A percentile compares a stretch with the other conserved stretches of the same genome.
Conservation (phyloP, 2,113 vertebrate genomes). For the Pleuronectes platessa region DNA sequence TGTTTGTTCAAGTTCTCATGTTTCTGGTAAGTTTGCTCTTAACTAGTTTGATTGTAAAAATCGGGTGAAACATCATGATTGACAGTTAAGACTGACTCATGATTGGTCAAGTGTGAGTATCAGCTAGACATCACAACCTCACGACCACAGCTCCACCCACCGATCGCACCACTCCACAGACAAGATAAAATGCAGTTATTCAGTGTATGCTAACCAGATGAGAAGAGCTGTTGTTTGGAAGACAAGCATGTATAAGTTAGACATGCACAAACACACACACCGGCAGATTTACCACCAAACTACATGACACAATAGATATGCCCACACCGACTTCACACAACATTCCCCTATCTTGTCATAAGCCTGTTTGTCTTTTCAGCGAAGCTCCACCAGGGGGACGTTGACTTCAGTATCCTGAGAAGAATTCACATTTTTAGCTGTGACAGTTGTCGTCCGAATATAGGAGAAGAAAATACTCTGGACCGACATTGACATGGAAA, state of each 20-base stretch:
- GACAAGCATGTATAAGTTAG: not conserved
- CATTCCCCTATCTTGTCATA: not conserved
- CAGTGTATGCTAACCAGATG: no score
- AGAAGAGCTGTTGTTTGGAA: not conserved
- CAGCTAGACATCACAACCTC: no score
- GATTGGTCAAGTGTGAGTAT: no score
- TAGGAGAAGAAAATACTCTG: conserved; percentile 6
- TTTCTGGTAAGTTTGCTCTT: no score
- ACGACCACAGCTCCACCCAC: no score
- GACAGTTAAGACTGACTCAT: no score
- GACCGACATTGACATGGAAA: not conserved
- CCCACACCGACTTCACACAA: not conserved
- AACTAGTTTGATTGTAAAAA: no score
- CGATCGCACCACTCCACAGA: no score
- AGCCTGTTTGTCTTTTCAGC: not conserved
- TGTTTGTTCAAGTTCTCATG: no score
- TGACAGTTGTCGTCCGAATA: not conserved
- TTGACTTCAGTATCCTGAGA: conserved; percentile 4
- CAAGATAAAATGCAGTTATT: no score
- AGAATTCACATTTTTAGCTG: not conserved
- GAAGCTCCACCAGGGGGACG: not conserved
- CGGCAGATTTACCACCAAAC: not conserved
- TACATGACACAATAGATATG: not conserved
- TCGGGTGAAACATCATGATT: no score
- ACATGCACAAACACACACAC: not conserved